These are phyloP conservation scores for Tachina fera DNA, from an alignment of 2,888 invertebrate species.

Conservation along the genomic window DNA sequence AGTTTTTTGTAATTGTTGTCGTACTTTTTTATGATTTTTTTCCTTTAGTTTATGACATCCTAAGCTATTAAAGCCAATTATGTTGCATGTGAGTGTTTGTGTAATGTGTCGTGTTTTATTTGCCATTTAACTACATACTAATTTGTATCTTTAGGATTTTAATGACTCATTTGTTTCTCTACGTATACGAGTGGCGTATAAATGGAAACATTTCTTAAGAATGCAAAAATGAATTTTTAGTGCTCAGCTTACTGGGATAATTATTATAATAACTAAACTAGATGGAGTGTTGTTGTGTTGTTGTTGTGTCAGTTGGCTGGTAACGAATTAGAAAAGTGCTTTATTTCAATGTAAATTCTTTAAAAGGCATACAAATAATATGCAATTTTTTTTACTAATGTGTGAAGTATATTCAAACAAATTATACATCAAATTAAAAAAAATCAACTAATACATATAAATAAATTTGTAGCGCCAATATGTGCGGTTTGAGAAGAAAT, in stretches of 20 bases:
- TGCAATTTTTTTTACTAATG: too few species aligned
- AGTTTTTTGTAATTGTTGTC: not conserved
- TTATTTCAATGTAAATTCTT: not conserved
- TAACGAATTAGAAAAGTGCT: slow-evolving; percentile 5
- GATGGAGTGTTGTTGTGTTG: not conserved
- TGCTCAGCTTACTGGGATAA: slow-evolving; percentile 11
- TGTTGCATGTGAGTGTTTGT: slow-evolving; percentile 28
- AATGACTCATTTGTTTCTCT: slow-evolving; percentile 59
- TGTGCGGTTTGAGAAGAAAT: too few species aligned
- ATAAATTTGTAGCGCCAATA: too few species aligned
- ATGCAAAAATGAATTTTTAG: slow-evolving; percentile 18
- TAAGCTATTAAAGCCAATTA: slow-evolving; percentile 48
- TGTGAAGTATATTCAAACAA: not conserved
- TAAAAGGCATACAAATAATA: not conserved
- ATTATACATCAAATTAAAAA: not conserved
- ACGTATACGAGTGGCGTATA: not conserved
- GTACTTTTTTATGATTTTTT: slow-evolving; percentile 1
- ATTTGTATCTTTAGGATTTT: slow-evolving; percentile 52
- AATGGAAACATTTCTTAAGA: slow-evolving; percentile 25
- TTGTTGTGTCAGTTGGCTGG: not conserved
- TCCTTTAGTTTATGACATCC: slow-evolving; percentile 18
- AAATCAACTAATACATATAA: too few species aligned
- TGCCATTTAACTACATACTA: slow-evolving; percentile 34
- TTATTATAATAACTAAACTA: slow-evolving; percentile 25
- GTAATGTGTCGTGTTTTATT: slow-evolving; percentile 44